Conservation (phyloP, 2,888 invertebrate genomes). For the Phalera bucephala region DNA sequence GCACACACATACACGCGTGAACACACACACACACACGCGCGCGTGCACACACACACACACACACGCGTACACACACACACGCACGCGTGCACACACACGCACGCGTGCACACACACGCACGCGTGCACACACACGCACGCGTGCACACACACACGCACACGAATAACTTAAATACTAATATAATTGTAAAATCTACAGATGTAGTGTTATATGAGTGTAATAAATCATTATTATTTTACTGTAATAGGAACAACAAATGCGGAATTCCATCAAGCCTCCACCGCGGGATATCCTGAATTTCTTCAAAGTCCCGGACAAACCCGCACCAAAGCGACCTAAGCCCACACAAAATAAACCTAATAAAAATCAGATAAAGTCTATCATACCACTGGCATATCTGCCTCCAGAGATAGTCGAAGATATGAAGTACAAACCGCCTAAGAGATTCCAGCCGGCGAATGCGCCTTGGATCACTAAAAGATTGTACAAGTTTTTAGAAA, state of each 20-base stretch:
- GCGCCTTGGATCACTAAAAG: constrained; percentile 70
- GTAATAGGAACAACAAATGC: constrained; percentile 50
- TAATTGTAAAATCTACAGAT: no score
- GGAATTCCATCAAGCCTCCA: constrained; percentile 41
- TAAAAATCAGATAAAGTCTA: constrained; percentile 33
- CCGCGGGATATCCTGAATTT: constrained; percentile 24
- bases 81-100: no score
- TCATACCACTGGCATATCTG: constrained; percentile 34
- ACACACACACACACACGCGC: no score
- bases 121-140: no score
- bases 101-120: no score
- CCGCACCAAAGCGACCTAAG: constrained; percentile 25
- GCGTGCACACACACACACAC: no score
- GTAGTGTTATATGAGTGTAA: no score
- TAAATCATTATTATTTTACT: no score
- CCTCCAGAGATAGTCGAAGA: constrained; percentile 58
- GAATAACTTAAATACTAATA: no score
- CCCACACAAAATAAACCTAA: constrained; percentile 36
- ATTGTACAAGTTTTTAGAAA: constrained; percentile 65
- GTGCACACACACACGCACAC: no score
- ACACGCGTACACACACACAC: no score
- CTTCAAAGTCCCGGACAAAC: constrained; percentile 50
- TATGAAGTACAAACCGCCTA: constrained; percentile 69
- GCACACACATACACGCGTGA: no score
- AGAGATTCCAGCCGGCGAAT: constrained; percentile 56